Base-by-base conservation (phyloP, 2,797 vertebrate genomes). In the Xenops minutus region DNA sequence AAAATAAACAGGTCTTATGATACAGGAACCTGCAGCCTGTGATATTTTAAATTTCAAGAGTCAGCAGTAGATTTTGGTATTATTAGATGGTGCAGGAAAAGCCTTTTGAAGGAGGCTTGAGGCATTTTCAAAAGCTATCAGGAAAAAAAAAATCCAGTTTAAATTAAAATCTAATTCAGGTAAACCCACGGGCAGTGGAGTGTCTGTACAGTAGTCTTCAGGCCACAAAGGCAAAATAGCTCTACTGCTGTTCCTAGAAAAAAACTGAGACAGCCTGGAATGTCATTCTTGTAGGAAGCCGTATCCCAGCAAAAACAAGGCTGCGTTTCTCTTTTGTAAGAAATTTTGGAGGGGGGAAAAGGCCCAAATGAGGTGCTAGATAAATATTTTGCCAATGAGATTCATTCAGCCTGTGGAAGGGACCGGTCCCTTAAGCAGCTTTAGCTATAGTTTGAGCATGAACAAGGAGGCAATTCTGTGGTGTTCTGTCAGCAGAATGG, bases 321-420 rank as follows among this genome's bases (percentile, higher is more conserved):
- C 89, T 61, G 58, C 2, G 17, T 77, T 96, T 95, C 92, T 93
- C 91, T 91, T 91, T 78, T 93, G 59, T 89, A 55, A 78, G 79
- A 85, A 8, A 46, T 66, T 83, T 52, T 76, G 76, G 58, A 81
- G 49, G 32, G 74, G 62, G n/a, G 9, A 37, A 78, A 95, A 30
- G 61, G 54, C 79, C 91, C 79, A 88, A 81, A 92, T 95, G 94
- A 95, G 88, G 92, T 93, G 96, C 85, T 91, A 81, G 76, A 56
- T 63, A 88, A 96, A 92, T 88, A 91, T 88, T 94, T 88, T 86
- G 55, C 51, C 48, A 90, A 61, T 0, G 32, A 78, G 80, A 67
- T 86, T 64, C 63, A 27, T 92, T 90, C 73, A 73, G 87, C 32
- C 62, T 5, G 1, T 41, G 79, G 58, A 93, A 89, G 73, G 82